Conservation (phyloP, 1,140 invertebrate genomes). For the Drosophila takahashii region DNA sequence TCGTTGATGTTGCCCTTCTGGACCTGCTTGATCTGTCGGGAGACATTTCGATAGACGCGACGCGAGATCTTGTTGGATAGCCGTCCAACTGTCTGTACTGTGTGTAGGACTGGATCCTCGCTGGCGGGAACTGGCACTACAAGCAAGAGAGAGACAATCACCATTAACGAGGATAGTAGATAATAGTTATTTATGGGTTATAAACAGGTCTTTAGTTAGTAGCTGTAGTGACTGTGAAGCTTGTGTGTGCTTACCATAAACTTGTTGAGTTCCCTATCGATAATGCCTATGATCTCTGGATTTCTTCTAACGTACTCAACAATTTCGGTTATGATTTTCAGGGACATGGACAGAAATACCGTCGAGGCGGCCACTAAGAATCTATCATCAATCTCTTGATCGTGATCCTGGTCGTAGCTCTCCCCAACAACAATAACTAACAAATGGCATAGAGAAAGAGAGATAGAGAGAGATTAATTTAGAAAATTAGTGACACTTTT, state of each 20-base stretch:
- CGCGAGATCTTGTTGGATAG: conserved; percentile 89
- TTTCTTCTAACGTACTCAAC: conserved; percentile 83
- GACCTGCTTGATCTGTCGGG: conserved; percentile 86
- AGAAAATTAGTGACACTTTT: conserved; percentile 55
- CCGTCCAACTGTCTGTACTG: conserved; percentile 89
- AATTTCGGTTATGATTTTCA: conserved; percentile 83
- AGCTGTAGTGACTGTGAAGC: conserved; percentile 1
- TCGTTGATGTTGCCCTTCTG: conserved; percentile 87
- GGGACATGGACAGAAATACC: conserved; percentile 82
- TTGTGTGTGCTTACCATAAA: conserved; percentile 76
- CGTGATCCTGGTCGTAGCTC: conserved; percentile 56
- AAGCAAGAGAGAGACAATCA: conserved; percentile 21
- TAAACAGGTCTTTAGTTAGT: conserved; percentile 5
- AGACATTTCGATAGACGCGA: conserved; percentile 88
- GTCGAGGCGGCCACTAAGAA: conserved; percentile 84
- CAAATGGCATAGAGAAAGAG: conserved; percentile 36
- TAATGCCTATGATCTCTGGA: conserved; percentile 79
- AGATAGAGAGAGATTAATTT: conserved; percentile 56
- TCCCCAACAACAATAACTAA: conserved; percentile 75
- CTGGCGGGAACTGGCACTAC: conserved; percentile 86
- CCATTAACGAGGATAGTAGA: conserved; percentile 2
- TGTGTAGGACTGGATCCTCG: conserved; percentile 88
- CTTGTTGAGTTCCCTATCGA: conserved; percentile 84
- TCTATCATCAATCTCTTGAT: conserved; percentile 81
- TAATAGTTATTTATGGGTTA: background rate